Conservation (phyloP, 37 sponge, comb jelly and placozoan species). For the Lycopodina hypogea region DNA sequence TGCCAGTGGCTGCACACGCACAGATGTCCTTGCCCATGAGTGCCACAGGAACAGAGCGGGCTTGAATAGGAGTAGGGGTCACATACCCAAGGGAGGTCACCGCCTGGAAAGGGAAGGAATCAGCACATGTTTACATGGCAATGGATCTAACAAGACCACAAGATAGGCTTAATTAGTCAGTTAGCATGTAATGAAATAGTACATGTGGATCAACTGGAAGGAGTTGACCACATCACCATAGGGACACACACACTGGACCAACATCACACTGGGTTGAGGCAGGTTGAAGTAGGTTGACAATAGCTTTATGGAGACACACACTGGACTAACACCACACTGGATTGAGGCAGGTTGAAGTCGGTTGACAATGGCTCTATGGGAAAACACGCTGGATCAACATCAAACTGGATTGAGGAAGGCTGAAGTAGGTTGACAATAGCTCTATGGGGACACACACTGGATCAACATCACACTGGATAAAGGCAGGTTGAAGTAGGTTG, state of each 20-base stretch:
- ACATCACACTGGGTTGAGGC: too few species aligned
- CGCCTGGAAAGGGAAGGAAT: slow-evolving; percentile 44
- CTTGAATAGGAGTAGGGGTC: slow-evolving; percentile 94
- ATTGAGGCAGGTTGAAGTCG: too few species aligned
- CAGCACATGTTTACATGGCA: not conserved
- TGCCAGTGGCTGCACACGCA: slow-evolving; percentile 99
- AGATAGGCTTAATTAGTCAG: not conserved
- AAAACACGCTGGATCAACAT: too few species aligned
- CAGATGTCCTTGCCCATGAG: slow-evolving; percentile 99
- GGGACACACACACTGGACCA: too few species aligned
- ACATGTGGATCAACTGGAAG: not conserved
- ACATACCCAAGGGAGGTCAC: slow-evolving; percentile 82
- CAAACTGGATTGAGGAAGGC: too few species aligned
- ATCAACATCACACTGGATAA: not conserved
- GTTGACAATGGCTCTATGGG: too few species aligned
- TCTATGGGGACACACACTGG: not conserved
- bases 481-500: too few species aligned
- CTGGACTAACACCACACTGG: not conserved
- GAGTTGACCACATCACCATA: too few species aligned
- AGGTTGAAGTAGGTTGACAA: too few species aligned
- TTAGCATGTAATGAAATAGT: too few species aligned
- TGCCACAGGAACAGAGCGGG: slow-evolving; percentile 91
- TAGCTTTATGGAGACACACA: too few species aligned
- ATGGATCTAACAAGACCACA: too few species aligned
- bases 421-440: not conserved